These are phyloP conservation scores for Holacanthella duospinosa DNA, from an alignment of 2,888 invertebrate genomes.

Conservation along the genomic window DNA sequence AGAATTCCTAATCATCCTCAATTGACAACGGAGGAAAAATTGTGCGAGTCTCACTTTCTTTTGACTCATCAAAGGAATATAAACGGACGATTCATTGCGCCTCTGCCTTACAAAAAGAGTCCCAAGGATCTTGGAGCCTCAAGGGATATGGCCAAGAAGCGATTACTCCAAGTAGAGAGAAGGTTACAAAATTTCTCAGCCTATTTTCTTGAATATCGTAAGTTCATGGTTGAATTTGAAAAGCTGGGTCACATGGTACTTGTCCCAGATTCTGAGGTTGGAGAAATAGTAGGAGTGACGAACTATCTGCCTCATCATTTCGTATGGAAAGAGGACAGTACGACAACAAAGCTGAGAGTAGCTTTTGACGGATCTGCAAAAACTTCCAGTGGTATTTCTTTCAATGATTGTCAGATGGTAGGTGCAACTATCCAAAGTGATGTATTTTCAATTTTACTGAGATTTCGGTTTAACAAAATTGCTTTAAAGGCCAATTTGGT, in stretches of 20 bases:
- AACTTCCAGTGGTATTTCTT: neutral
- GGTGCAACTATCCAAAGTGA: slow-evolving; percentile 23
- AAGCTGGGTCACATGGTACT: neutral
- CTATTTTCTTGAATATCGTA: no score
- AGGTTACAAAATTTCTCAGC: no score
- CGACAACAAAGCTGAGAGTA: neutral
- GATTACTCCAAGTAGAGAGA: no score
- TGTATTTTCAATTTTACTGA: slow-evolving; percentile 24
- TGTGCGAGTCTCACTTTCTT: no score
- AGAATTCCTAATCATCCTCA: no score
- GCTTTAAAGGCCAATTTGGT: neutral
- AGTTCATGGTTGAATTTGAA: neutral
- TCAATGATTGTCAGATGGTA: neutral
- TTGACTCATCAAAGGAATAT: no score
- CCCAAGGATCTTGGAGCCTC: no score
- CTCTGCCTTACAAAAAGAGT: no score
- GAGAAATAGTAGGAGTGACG: neutral
- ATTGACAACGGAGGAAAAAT: no score
- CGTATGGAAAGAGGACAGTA: neutral
- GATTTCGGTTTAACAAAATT: neutral
- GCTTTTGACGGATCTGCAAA: neutral
- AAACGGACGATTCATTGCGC: no score
- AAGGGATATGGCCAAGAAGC: no score
- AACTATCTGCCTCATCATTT: neutral
- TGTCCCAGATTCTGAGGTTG: neutral